A percentile compares a stretch with the other conserved stretches of the same genome.
Conservation (phyloP, 2,888 invertebrate species). For the Oligia latruncula region DNA sequence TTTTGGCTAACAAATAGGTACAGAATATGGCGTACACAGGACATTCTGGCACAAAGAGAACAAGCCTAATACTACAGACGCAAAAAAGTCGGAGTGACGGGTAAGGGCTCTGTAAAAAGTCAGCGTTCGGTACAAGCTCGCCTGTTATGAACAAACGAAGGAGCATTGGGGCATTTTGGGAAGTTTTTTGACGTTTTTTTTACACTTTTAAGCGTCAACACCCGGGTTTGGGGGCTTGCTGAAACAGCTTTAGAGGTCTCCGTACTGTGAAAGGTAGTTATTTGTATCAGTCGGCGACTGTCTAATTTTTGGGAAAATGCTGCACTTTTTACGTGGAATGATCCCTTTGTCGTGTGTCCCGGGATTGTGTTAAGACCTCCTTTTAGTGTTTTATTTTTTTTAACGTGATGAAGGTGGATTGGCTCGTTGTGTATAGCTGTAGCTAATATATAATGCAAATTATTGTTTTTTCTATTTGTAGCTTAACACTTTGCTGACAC, state of each 20-base stretch:
- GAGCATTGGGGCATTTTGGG: constrained; percentile 49
- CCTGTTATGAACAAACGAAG: constrained; percentile 67
- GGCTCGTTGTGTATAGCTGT: neutral
- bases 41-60: constrained; percentile 38
- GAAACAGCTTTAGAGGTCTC: constrained; percentile 31
- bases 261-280: constrained; percentile 15
- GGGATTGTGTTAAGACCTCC: neutral
- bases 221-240: constrained; percentile 18
- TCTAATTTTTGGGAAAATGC: constrained; percentile 32
- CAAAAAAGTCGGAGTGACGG: constrained; percentile 58
- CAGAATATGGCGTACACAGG: constrained; percentile 36
- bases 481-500: too few species aligned
- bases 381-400: constrained; percentile 2
- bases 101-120: constrained; percentile 62
- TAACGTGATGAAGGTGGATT: neutral
- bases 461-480: neutral
- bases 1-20: constrained; percentile 18
- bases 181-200: constrained; percentile 50
- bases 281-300: constrained; percentile 27
- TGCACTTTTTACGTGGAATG: constrained; percentile 11
- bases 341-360: constrained; percentile 20
- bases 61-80: constrained; percentile 47
- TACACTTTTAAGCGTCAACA: constrained; percentile 61
- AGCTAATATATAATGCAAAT: neutral
- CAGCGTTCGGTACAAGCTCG: constrained; percentile 60